A percentile compares a stretch with the other conserved stretches of the same genome.
phyloP scores from a whole-genome alignment of 2,888 invertebrate species.

The Pollenia angustigena region DNA sequence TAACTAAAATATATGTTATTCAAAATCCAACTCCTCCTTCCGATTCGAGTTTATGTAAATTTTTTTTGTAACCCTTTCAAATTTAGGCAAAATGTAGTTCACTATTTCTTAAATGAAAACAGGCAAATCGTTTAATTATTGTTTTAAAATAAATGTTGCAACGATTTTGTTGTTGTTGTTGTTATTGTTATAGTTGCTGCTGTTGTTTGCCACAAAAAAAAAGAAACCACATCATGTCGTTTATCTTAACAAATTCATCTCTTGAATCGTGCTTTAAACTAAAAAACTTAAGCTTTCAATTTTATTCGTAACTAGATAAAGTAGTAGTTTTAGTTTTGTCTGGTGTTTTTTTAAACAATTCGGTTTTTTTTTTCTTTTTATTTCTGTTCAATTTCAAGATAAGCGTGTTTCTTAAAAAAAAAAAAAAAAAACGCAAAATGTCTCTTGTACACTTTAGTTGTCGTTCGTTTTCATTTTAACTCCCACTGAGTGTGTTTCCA shows the following conservation, averaged over 20 bases:
- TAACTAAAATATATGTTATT: too few species aligned
- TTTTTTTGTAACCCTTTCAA: slow-evolving; percentile 31
- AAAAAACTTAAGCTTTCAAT: slow-evolving; percentile 71
- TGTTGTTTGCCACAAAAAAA: slow-evolving; percentile 16
- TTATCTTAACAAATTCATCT: slow-evolving; percentile 71
- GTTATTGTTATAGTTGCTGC: slow-evolving; percentile 1
- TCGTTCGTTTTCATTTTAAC: slow-evolving; percentile 57
- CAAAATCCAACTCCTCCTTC: too few species aligned
- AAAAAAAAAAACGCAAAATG: slow-evolving; percentile 10
- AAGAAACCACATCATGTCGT: slow-evolving; percentile 49
- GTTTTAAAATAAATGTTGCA: slow-evolving; percentile 39
- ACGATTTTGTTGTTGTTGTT: slow-evolving; percentile 27
- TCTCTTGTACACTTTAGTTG: slow-evolving; percentile 43
- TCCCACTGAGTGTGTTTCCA: slow-evolving; percentile 63
- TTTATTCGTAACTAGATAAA: slow-evolving; percentile 34
- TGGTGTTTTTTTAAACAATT: slow-evolving; percentile 12
- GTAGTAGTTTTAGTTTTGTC: slow-evolving; percentile 48
- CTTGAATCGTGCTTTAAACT: slow-evolving; percentile 63
- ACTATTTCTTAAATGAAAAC: background rate
- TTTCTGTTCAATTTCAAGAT: slow-evolving; percentile 47
- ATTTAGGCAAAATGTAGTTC: background rate
- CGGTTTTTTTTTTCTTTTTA: background rate
- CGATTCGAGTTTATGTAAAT: slow-evolving; percentile 23
- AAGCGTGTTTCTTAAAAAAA: slow-evolving; percentile 37
- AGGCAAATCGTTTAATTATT: slow-evolving; percentile 62